Conservation (phyloP, 2,113 vertebrate species). For the Hemicordylus capensis region DNA sequence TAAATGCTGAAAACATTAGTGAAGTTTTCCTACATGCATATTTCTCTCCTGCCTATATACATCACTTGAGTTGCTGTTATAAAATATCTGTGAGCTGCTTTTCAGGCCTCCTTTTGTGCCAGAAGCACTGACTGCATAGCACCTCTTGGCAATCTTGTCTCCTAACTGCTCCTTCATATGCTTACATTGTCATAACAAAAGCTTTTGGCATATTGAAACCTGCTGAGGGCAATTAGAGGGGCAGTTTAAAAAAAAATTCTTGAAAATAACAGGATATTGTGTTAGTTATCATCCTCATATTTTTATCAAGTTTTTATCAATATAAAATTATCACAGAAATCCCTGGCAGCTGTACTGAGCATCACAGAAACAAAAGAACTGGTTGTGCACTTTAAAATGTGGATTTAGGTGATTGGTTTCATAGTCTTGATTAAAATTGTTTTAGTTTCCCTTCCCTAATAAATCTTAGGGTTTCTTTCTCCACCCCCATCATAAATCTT, state of each 20-base stretch:
- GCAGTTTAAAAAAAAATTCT: neutral
- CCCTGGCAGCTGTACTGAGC: neutral
- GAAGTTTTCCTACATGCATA: neutral
- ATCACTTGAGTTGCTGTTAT: neutral
- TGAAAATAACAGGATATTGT: neutral
- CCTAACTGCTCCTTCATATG: rapidly evolving
- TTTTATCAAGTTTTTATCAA: slow-evolving; percentile 10
- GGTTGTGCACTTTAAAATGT: neutral
- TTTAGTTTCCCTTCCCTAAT: neutral
- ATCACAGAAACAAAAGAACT: neutral
- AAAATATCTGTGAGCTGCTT: neutral
- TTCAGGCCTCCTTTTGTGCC: neutral
- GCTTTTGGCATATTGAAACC: neutral
- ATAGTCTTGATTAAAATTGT: neutral
- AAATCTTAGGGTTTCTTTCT: neutral
- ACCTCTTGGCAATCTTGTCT: neutral
- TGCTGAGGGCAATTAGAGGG: neutral
- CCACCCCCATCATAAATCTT: no score
- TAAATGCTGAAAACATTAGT: neutral
- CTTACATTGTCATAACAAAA: neutral
- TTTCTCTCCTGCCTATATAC: neutral
- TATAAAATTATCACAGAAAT: neutral
- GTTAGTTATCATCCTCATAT: neutral
- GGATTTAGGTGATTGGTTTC: neutral
- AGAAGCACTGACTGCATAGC: neutral